Conservation (phyloP, 2,797 vertebrate genomes). For the Falco naumanni region DNA sequence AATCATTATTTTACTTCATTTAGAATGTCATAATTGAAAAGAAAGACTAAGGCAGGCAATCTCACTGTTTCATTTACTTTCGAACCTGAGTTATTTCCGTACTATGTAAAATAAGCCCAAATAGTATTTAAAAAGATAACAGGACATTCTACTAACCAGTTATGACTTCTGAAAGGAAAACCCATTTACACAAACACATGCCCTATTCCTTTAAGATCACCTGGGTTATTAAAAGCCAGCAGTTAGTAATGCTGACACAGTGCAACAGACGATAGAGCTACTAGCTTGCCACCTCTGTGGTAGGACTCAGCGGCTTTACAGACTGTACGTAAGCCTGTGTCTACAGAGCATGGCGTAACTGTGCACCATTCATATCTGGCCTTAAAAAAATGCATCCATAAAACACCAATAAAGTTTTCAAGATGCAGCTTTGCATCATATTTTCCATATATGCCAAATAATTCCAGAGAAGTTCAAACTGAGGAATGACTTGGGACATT, state of each 20-base stretch:
- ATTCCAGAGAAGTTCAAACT: neutral
- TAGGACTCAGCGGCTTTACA: neutral
- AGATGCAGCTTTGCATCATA: neutral
- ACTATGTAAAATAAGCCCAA: neutral
- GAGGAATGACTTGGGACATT: neutral
- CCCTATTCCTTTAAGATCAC: neutral
- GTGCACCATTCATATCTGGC: too few relatives aligned
- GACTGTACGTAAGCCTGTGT: rapidly evolving
- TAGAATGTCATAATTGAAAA: neutral
- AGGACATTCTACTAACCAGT: neutral
- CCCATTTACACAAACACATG: neutral
- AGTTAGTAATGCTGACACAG: neutral
- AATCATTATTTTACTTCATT: neutral
- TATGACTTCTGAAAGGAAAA: neutral
- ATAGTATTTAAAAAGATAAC: neutral
- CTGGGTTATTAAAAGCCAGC: neutral
- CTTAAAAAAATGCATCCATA: neutral
- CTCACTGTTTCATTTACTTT: neutral
- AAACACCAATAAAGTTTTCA: neutral
- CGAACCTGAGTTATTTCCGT: neutral
- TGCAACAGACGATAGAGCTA: neutral
- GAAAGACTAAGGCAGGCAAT: neutral
- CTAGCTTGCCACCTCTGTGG: neutral
- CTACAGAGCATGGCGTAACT: rapidly evolving
- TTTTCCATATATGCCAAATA: neutral